Base-by-base conservation (phyloP, 1,140 invertebrate genomes). In the Anadara kagoshimensis region DNA sequence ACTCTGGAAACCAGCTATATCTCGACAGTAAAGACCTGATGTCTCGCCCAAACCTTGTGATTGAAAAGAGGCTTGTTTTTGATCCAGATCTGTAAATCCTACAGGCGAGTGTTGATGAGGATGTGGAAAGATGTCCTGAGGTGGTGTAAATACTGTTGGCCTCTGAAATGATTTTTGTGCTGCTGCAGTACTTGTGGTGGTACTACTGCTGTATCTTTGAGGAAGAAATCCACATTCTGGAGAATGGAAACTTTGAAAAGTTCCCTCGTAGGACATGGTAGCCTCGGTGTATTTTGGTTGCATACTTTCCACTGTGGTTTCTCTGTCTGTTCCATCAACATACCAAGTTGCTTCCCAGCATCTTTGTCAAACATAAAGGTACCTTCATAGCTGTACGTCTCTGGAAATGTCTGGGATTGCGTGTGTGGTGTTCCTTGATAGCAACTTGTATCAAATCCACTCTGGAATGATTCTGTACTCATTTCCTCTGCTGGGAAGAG, bases 331-430 rank as follows among this genome's bases (percentile, higher is more conserved):
- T 69, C 77, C 57, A 56, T 59, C 69, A 74, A 78, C 43, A 73
- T 49, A 10, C 72, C 79, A 14, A 73, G 66, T 57, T 79, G 76
- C 69, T 81, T 83, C 8, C 65, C 68, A 10, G 68, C 47, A 44
- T 83, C 79, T 63, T 80, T 83, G 53, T 83, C 81, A n/a, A 78
- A 59, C 44, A 78, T 73, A 45, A 78, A 79, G 2, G 74, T 74
- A 29, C 82, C 83, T 70, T 86, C 85, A 49, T 85, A 86, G 57
- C 77, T 75, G 69, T 75, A 78, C 7, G 81, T 51, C 62, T 80
- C 78, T 4, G 76, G 77, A 58, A 74, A 82, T 22, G 44, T 68
- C 29, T 73, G 69, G 14, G 67, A 20, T n/a, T 71, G 67, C 29
- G 24, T 66, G 24, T 49, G 53, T 66, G 66, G 57, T 24, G 51